Conservation (phyloP, 1,140 invertebrate species). For the Penaeus japonicus region DNA sequence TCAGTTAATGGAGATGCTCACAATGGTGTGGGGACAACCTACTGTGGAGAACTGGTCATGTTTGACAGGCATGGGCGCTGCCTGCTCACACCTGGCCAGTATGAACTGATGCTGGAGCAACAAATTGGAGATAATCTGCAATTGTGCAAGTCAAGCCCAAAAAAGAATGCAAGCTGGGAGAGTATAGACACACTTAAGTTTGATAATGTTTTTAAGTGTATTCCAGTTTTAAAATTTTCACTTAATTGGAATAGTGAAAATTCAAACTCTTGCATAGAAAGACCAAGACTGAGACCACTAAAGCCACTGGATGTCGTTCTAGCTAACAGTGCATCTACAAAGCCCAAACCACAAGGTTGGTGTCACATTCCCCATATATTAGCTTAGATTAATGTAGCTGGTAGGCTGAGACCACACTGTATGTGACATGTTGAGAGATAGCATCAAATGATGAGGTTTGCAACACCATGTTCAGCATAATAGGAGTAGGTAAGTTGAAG, state of each 20-base stretch:
- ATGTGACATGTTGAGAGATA: too few species aligned
- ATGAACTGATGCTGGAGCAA: constrained; percentile 79
- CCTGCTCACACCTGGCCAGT: constrained; percentile 85
- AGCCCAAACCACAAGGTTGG: constrained; percentile 54
- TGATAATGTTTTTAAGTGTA: constrained; percentile 61
- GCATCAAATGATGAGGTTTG: too few species aligned
- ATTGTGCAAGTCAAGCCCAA: constrained; percentile 48
- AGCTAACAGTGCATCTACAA: constrained; percentile 50
- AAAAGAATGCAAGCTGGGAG: constrained; percentile 76
- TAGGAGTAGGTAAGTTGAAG: too few species aligned
- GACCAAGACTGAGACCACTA: constrained; percentile 45
- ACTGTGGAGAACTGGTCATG: constrained; percentile 81
- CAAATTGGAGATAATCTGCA: constrained; percentile 56
- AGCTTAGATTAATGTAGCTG: too few species aligned
- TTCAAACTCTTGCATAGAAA: constrained; percentile 4
- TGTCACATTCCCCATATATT: neutral
- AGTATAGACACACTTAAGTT: constrained; percentile 72
- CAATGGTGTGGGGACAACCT: constrained; percentile 69
- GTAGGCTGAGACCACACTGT: too few species aligned
- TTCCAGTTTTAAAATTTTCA: constrained; percentile 63
- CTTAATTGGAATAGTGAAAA: constrained; percentile 47
- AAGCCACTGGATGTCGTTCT: constrained; percentile 55
- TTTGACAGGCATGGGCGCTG: constrained; percentile 91
- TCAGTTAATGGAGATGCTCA: constrained; percentile 19
- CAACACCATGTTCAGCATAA: too few species aligned